These are phyloP conservation scores for Pachypeltis micranthus DNA, from an alignment of 1,140 invertebrate genomes.

Conservation along the genomic window DNA sequence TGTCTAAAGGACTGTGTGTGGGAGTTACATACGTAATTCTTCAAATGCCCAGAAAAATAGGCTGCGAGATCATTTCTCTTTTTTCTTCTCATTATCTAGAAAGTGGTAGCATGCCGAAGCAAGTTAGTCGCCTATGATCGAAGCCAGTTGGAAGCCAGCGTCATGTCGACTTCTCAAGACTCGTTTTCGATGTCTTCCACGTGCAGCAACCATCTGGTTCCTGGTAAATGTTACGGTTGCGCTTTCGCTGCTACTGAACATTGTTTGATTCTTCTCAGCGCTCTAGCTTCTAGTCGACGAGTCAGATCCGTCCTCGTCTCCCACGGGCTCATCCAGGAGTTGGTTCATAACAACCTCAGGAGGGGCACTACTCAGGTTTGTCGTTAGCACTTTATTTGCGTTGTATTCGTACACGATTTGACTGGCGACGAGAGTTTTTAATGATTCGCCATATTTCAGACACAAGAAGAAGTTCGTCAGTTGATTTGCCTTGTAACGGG, in stretches of 20 bases:
- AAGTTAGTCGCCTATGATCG: constrained; percentile 88
- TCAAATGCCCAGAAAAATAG: no score
- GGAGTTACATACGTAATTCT: no score
- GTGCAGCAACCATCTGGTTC: background rate
- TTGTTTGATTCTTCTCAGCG: constrained; percentile 80
- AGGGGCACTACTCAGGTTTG: constrained; percentile 54
- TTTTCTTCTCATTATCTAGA: constrained; percentile 39
- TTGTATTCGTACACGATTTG: constrained; percentile 10
- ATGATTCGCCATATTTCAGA: constrained; percentile 33
- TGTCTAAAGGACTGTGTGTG: no score
- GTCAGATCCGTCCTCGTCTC: constrained; percentile 68
- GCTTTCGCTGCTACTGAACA: constrained; percentile 80
- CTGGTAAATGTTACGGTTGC: constrained; percentile 63
- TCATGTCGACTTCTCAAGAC: background rate
- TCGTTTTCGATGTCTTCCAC: background rate
- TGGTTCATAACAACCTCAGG: constrained; percentile 82
- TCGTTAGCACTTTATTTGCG: background rate
- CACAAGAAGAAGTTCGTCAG: constrained; percentile 75
- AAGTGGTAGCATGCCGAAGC: constrained; percentile 74
- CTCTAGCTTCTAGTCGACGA: constrained; percentile 71
- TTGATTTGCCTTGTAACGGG: constrained; percentile 80
- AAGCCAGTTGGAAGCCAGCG: constrained; percentile 48
- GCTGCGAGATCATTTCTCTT: no score
- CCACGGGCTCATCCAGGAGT: constrained; percentile 77
- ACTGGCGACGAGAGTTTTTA: background rate